Percentiles rank a stretch among this genome's conserved stretches.
Conservation (phyloP, 2,888 invertebrate species). For the Monochamus alternatus region DNA sequence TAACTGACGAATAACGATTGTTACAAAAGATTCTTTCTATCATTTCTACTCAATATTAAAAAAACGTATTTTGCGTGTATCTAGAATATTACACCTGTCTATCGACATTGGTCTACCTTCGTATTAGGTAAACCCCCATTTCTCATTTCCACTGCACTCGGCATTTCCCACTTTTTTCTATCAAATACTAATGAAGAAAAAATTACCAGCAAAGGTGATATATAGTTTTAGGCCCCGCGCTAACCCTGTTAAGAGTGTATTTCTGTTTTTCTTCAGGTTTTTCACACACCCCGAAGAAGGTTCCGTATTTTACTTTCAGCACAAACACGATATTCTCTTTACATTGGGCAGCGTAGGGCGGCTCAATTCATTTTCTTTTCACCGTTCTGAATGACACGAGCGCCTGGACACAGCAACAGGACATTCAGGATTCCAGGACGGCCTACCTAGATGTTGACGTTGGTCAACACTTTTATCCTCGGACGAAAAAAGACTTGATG, state of each 20-base stretch:
- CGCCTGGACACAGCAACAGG: slow-evolving; percentile 21
- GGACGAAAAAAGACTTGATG: not conserved
- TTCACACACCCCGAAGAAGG: slow-evolving; percentile 25
- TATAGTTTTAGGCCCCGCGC: slow-evolving; percentile 19
- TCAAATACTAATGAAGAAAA: slow-evolving; percentile 7
- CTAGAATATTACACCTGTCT: not conserved
- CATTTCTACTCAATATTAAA: no score
- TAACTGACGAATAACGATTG: no score
- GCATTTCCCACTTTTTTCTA: slow-evolving; percentile 20
- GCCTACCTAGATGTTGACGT: not conserved
- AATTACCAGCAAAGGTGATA: slow-evolving; percentile 21
- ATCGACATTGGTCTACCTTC: not conserved
- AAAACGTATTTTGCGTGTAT: not conserved
- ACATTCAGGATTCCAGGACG: not conserved
- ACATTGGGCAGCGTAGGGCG: slow-evolving; percentile 13
- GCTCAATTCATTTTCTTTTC: slow-evolving; percentile 33
- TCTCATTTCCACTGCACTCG: not conserved
- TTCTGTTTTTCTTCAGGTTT: slow-evolving; percentile 27
- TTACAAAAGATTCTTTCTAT: no score
- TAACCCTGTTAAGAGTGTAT: slow-evolving; percentile 29
- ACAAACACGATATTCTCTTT: slow-evolving; percentile 33
- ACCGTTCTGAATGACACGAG: slow-evolving; percentile 15
- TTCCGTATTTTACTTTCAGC: slow-evolving; percentile 29
- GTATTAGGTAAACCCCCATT: slow-evolving; percentile 3
- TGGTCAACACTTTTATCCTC: not conserved